Conservation (phyloP, 2,797 vertebrate genomes). For the Forpus xanthops region DNA sequence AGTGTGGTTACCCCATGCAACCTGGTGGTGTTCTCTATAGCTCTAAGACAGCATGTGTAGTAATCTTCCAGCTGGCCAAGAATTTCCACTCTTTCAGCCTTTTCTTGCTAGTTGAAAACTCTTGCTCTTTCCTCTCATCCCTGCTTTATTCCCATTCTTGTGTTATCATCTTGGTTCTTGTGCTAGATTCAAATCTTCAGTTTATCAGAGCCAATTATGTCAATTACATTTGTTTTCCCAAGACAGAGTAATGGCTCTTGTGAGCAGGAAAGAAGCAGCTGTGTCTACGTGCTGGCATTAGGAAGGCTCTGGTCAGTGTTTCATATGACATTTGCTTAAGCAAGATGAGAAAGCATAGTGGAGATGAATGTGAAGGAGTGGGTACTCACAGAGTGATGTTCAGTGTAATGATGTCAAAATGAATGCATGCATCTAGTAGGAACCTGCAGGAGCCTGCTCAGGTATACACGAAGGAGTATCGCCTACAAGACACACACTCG, state of each 20-base stretch:
- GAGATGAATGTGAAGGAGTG: background rate
- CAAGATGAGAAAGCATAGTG: background rate
- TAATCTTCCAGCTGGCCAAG: background rate
- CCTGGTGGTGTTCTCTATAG: background rate
- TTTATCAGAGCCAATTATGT: background rate
- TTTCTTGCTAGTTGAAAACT: background rate
- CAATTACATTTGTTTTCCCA: background rate
- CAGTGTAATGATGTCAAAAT: accelerated
- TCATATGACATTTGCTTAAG: background rate
- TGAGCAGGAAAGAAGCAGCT: background rate
- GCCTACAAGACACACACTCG: background rate
- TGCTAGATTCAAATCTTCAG: background rate
- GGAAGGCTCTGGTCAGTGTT: background rate
- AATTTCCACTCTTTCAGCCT: background rate
- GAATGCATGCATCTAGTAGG: background rate
- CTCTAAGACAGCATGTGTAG: accelerated
- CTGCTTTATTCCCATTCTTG: background rate
- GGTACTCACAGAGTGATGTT: background rate
- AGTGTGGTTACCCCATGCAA: background rate
- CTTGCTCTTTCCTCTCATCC: background rate
- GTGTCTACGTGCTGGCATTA: background rate
- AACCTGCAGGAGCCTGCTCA: background rate
- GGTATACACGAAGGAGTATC: background rate
- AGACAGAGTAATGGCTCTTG: background rate
- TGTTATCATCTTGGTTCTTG: background rate